Conservation (phyloP, 2,113 vertebrate species). For the Hiodon alosoides region DNA sequence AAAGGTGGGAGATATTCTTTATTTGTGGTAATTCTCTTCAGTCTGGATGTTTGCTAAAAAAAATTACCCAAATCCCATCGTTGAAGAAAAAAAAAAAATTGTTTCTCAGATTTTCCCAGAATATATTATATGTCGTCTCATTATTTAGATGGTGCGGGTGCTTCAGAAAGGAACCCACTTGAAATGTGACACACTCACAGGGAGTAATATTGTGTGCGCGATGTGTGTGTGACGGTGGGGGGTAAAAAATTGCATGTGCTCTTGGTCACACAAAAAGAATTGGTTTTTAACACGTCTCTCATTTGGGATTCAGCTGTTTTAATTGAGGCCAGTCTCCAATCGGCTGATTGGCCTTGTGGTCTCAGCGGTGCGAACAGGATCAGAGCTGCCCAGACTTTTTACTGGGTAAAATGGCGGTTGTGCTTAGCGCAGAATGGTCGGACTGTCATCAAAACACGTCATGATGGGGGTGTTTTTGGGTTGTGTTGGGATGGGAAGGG, state of each 20-base stretch:
- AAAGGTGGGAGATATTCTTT: too few species aligned
- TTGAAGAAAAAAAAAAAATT: too few species aligned
- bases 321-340: neutral
- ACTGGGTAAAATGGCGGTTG: slow-evolving; percentile 29
- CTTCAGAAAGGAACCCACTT: too few species aligned
- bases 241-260: neutral
- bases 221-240: neutral
- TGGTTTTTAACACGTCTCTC: neutral
- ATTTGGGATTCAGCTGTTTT: neutral
- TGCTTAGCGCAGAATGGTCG: neutral
- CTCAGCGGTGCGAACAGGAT: neutral
- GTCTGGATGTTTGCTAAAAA: too few species aligned
- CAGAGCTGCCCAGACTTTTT: slow-evolving; percentile 20
- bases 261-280: neutral
- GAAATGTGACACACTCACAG: too few species aligned
- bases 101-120: too few species aligned
- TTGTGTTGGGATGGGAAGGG: neutral
- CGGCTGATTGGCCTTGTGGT: neutral
- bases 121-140: too few species aligned
- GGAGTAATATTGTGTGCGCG: too few species aligned
- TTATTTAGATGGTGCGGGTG: too few species aligned
- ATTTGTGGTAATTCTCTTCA: too few species aligned
- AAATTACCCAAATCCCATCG: too few species aligned
- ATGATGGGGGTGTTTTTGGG: neutral
- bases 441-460: neutral